Evolutionary conservation across 2,113 vertebrate genomes (phyloP), one percentile per base, ranked within the genome.

Genomic region (Cairina moschata): DNA sequence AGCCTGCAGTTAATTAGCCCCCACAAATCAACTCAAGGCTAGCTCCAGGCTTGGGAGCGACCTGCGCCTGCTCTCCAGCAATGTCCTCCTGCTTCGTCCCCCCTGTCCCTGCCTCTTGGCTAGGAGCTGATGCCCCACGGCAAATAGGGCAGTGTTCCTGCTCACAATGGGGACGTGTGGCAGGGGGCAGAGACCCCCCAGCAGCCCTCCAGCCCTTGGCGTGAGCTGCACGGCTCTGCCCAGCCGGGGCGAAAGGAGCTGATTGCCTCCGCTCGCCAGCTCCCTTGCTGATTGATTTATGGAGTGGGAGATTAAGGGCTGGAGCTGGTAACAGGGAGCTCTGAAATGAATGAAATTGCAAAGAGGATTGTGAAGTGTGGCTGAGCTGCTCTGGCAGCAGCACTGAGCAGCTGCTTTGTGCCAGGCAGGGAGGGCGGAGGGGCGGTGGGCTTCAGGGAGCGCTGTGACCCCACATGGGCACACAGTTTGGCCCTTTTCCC

Each of bases 311-410:
- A 95, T 96, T 82, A 85, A 91, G 88, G 86, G 87, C 60, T 92
- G 66, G 91, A 95, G 83, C 90, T 95, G 92, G 31, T 55, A 88
- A 93, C 72, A 59, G 82, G 31, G 54, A 95, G 83, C 86, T 95
- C 83, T 62, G 86, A 94, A 93, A 87, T 91, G 94, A 96, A 93
- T 95, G 95, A 72, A 96, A 95, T 79, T 71, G 75, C 95, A 83
- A 59, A 91, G 90, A 82, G 92, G 95, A 95, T 97, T 97, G 94
- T 73, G 66, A 83, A 90, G 48, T 42, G 81, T 42, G 52, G 75
- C 83, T 20, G 83, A 80, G 87, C 79, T 15, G 68, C 40, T 81
- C 77, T 84, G 85, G 86, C 88, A 86, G 80, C 1, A 6, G 22
- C 65, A 66, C 59, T 29, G 13, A 15, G 88, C 38, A 69, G 76